Percentiles rank a stretch among this genome's conserved stretches.
These are phyloP conservation scores for Varroa destructor DNA, from an alignment of 1,140 invertebrate species.

Conservation along the genomic window DNA sequence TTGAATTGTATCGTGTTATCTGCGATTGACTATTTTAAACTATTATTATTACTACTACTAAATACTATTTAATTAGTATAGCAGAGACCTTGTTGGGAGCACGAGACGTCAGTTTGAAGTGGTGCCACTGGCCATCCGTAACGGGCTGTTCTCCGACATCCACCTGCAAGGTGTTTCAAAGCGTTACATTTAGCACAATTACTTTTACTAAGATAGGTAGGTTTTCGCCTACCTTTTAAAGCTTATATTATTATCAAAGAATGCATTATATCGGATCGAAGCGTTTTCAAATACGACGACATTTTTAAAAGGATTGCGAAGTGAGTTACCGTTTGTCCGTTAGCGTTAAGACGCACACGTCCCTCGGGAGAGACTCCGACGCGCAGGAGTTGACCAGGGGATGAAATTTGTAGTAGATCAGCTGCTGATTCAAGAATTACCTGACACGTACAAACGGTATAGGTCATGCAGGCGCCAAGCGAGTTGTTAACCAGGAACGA, in stretches of 20 bases:
- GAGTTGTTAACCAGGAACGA: too few relatives aligned
- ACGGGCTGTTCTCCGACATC: background rate
- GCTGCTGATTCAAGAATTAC: constrained; percentile 11
- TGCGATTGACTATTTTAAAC: too few relatives aligned
- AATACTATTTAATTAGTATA: too few relatives aligned
- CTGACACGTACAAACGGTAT: background rate
- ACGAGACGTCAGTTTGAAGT: constrained; percentile 34
- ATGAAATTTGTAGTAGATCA: constrained; percentile 13
- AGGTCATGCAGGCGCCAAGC: too few relatives aligned
- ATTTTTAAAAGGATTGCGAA: background rate
- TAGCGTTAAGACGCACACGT: background rate
- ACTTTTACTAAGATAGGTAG: too few relatives aligned
- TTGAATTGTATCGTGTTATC: too few relatives aligned
- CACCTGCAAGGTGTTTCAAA: background rate
- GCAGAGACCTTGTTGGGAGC: constrained; percentile 8
- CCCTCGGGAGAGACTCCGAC: constrained; percentile 11
- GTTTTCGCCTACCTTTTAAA: too few relatives aligned
- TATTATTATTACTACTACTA: too few relatives aligned
- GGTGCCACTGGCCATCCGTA: constrained; percentile 39
- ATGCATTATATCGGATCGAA: too few relatives aligned
- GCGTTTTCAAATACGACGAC: too few relatives aligned
- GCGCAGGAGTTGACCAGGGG: constrained; percentile 8
- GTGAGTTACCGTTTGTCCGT: constrained; percentile 9
- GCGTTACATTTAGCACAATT: background rate
- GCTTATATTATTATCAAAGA: too few relatives aligned